phyloP scores from a whole-genome alignment of 2,113 vertebrate species.

The Urocolius indicus region DNA sequence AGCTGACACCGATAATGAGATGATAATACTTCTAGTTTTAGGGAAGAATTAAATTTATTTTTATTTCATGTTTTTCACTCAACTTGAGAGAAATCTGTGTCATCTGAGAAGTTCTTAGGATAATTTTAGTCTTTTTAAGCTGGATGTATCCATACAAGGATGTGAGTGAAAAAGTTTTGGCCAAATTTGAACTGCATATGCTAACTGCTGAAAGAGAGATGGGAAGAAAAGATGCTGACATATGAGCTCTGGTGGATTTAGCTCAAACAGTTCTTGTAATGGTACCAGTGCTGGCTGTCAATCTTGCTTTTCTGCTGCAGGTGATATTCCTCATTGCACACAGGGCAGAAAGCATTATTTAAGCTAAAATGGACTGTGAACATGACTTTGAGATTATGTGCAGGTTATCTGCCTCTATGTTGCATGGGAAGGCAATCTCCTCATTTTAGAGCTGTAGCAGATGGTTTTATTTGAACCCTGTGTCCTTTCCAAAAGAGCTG shows the following conservation, averaged over 20 bases:
- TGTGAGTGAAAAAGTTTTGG: background rate
- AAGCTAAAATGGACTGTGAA: background rate
- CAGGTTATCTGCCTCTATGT: background rate
- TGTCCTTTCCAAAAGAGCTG: constrained; percentile 33
- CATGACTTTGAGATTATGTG: background rate
- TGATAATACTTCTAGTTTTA: background rate
- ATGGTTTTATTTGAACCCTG: constrained; percentile 42
- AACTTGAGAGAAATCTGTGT: background rate
- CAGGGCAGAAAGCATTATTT: background rate
- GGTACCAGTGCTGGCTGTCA: background rate
- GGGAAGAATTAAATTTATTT: background rate
- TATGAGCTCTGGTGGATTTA: background rate
- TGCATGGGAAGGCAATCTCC: background rate
- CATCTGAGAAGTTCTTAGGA: background rate
- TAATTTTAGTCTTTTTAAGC: background rate
- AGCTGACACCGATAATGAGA: background rate
- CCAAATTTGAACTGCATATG: background rate
- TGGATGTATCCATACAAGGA: background rate
- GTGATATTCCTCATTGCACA: background rate
- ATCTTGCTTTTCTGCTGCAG: background rate
- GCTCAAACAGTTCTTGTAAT: background rate
- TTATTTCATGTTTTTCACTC: background rate
- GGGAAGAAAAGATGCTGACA: background rate
- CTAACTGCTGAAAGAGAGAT: background rate
- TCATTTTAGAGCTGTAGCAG: constrained; percentile 27